Percentiles rank a stretch among this genome's conserved stretches.
These are phyloP conservation scores for Megalops cyprinoides DNA, from an alignment of 2,797 vertebrate genomes.

Conservation along the genomic window DNA sequence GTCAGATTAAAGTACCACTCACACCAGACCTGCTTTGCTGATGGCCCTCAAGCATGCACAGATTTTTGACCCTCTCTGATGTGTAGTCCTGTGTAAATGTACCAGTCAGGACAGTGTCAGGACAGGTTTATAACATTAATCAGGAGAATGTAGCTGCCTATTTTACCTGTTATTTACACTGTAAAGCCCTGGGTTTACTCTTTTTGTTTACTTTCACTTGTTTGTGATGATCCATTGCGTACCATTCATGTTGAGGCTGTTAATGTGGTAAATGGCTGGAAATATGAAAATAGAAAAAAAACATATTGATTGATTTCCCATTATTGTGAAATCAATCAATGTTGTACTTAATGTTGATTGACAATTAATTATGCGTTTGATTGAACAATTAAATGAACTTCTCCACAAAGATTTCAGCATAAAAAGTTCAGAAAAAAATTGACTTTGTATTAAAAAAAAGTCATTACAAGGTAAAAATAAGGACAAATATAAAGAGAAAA, in stretches of 20 bases:
- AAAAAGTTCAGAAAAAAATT: too few species aligned
- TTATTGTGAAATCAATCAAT: neutral
- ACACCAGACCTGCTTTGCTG: neutral
- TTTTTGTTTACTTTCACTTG: neutral
- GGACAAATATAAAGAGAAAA: too few species aligned
- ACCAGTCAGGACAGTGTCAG: neutral
- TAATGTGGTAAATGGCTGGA: neutral
- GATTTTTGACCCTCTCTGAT: neutral
- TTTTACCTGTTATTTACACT: constrained; percentile 3
- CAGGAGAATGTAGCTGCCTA: neutral
- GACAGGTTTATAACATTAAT: neutral
- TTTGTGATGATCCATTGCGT: neutral
- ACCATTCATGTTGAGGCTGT: too few species aligned
- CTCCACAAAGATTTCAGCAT: too few species aligned
- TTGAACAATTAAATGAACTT: too few species aligned
- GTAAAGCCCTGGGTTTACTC: neutral
- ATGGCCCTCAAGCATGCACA: too few species aligned
- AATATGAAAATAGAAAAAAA: neutral
- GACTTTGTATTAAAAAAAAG: too few species aligned
- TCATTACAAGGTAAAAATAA: too few species aligned
- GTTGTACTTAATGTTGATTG: too few species aligned
- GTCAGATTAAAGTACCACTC: neutral
- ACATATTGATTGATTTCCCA: neutral
- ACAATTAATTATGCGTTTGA: too few species aligned
- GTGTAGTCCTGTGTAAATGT: neutral